Base-by-base conservation (phyloP, 2,888 invertebrate genomes). In the Dolichomitus sp. region DNA sequence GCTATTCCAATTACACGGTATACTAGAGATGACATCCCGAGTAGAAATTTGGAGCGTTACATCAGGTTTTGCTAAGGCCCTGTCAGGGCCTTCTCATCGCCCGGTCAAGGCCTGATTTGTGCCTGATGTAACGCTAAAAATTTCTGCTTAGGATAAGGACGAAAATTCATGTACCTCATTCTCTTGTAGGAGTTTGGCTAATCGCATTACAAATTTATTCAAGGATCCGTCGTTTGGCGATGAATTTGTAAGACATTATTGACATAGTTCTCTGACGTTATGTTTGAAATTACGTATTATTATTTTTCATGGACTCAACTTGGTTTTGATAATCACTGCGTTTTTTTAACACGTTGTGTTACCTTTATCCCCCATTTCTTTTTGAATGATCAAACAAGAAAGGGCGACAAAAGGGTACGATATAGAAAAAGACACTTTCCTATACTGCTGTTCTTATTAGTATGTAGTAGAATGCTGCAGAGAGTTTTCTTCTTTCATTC, bases 401-500 rank as follows among this genome's bases (percentile, higher is more conserved):
- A 54, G 45, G 54, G 23, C n/a, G 73, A 48, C 42, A 45, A 63
- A 65, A 61, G 54, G 2, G 57, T 50, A 54, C 52, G 77, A 86
- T 19, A 54, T 52, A 61, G 17, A 73, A 12, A 57, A 70, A 40
- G 23, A 74, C 84, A 78, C 75, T 82, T 80, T 84, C 68, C 68
- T 12, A 77, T 85, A 78, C 77, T 17, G 45, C 52, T 78, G 33
- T 59, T 37, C 70, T 57, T 61, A 78, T 81, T 74, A 74, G 78
- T 70, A 45, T 45, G 4, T n/a, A 45, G 11, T n/a, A 70, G 66
- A 81, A 81, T 65, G 73, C 85, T 78, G 52, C 42, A 12, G 66
- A 68, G 80, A 72, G 76, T 45, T 4, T 4, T 80, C 83, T 54
- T 78, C 76, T 70, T 54, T 75, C 75, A 83, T 80, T 52, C 75